Evolutionary conservation across 2,888 invertebrate genomes (phyloP).

Genomic region (Diaperis boleti): DNA sequence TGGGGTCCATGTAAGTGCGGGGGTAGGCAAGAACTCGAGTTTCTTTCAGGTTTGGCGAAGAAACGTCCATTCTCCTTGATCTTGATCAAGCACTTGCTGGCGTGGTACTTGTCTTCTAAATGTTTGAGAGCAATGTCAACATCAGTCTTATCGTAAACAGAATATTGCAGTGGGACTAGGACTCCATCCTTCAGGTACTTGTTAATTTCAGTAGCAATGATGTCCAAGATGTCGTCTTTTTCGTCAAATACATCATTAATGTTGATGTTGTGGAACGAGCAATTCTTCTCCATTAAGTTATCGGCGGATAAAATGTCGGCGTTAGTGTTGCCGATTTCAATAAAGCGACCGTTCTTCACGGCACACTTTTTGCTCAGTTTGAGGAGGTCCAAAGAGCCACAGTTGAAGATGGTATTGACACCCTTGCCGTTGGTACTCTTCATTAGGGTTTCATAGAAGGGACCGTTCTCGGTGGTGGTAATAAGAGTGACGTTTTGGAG

Average conservation of each 20-base stretch:
- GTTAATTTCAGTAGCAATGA: constrained; percentile 59
- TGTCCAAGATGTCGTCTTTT: constrained; percentile 4
- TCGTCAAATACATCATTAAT: constrained; percentile 60
- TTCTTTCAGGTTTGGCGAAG: constrained; percentile 13
- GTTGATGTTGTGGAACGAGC: constrained; percentile 26
- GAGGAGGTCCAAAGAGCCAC: constrained; percentile 73
- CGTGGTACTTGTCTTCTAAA: constrained; percentile 49
- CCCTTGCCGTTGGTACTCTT: constrained; percentile 70
- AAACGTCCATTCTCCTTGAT: constrained; percentile 52
- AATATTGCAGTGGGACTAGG: constrained; percentile 68
- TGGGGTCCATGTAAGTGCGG: constrained; percentile 78
- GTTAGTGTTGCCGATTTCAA: constrained; percentile 70
- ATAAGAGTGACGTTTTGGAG: constrained; percentile 81
- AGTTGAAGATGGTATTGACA: constrained; percentile 74
- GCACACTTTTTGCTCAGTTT: constrained; percentile 61
- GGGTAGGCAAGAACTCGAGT: constrained; percentile 24
- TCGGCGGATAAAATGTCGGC: neutral
- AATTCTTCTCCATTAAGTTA: constrained; percentile 23
- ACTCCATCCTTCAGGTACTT: constrained; percentile 69
- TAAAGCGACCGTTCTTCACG: constrained; percentile 67
- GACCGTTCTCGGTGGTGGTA: constrained; percentile 57
- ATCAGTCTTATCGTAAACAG: constrained; percentile 67
- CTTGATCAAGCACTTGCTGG: constrained; percentile 69
- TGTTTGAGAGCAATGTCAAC: constrained; percentile 70
- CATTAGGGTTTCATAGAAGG: constrained; percentile 65